Percentiles rank a stretch among this genome's conserved stretches.
Evolutionary conservation across 2,113 vertebrate genomes (phyloP).

Genomic region (Menidia beryllina): DNA sequence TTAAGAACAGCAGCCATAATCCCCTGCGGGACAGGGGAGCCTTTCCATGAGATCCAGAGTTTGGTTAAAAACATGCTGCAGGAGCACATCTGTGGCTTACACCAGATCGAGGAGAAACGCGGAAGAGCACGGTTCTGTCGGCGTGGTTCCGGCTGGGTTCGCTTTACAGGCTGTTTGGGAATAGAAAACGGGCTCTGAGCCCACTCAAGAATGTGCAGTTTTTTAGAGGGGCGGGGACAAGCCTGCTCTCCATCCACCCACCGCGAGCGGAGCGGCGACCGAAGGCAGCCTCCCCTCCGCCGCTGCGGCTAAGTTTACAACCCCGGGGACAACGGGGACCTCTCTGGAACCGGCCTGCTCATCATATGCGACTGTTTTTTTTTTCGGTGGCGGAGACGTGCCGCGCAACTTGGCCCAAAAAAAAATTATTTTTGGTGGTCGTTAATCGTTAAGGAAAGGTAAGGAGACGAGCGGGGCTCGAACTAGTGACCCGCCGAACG

Average conservation of each 20-base stretch:
- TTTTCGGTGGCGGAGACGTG: constrained; percentile 15
- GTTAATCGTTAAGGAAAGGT: constrained; percentile 24
- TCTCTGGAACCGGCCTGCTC: constrained; percentile 46
- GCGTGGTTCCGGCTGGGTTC: constrained; percentile 37
- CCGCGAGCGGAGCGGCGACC: constrained; percentile 25
- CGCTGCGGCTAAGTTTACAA: constrained; percentile 49
- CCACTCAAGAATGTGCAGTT: constrained; percentile 73
- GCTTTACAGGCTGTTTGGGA: constrained; percentile 51
- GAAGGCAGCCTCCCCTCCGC: constrained; percentile 23
- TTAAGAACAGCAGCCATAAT: no score
- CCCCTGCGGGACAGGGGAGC: background rate
- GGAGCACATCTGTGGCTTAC: background rate
- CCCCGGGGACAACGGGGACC: constrained; percentile 17
- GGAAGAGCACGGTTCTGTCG: constrained; percentile 21
- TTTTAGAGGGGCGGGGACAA: constrained; percentile 79
- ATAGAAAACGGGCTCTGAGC: constrained; percentile 54
- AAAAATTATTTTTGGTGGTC: no score
- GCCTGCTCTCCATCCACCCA: constrained; percentile 50
- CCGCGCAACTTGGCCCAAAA: constrained; percentile 14
- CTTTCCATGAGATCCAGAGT: background rate
- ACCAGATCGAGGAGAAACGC: background rate
- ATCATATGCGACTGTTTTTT: constrained; percentile 38
- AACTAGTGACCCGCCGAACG: constrained; percentile 63
- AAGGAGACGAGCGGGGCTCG: constrained; percentile 49
- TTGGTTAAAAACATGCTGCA: background rate